phyloP scores from a whole-genome alignment of 2,888 invertebrate genomes.

The Calameuta filiformis region DNA sequence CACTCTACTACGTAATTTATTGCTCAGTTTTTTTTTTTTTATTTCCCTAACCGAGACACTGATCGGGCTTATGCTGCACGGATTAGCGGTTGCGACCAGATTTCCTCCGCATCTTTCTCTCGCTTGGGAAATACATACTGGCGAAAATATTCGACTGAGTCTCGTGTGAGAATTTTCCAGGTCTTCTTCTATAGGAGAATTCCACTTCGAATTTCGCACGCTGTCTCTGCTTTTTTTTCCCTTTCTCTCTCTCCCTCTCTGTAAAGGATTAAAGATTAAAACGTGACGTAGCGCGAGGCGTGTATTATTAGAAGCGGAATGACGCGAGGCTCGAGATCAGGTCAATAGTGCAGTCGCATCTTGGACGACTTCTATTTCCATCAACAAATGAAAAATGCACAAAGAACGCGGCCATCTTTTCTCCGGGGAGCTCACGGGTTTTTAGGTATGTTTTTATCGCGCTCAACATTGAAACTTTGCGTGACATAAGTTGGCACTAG shows the following conservation, averaged over 20 bases:
- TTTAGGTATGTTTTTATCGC: not conserved
- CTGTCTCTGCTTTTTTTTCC: not conserved
- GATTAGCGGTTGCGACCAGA: not conserved
- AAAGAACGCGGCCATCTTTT: constrained; percentile 12
- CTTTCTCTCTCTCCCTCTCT: not conserved
- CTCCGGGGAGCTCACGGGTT: not conserved
- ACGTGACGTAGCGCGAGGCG: not conserved
- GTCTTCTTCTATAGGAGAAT: not conserved
- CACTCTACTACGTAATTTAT: constrained; percentile 33
- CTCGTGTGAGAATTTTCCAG: not conserved
- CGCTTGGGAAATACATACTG: constrained; percentile 5
- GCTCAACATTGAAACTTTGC: not conserved
- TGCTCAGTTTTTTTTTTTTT: constrained; percentile 23
- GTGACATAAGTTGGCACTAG: too few relatives aligned
- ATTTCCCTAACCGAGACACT: not conserved
- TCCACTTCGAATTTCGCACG: not conserved
- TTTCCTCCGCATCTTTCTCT: constrained; percentile 16
- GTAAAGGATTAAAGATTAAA: constrained; percentile 15
- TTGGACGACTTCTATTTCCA: constrained; percentile 15
- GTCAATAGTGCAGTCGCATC: not conserved
- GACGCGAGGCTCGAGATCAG: constrained; percentile 13
- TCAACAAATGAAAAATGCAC: constrained; percentile 20
- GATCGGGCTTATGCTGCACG: not conserved
- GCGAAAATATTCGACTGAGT: not conserved
- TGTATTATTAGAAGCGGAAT: constrained; percentile 19